These are phyloP conservation scores for Spodoptera littoralis DNA, from an alignment of 2,888 invertebrate species.

Conservation along the genomic window DNA sequence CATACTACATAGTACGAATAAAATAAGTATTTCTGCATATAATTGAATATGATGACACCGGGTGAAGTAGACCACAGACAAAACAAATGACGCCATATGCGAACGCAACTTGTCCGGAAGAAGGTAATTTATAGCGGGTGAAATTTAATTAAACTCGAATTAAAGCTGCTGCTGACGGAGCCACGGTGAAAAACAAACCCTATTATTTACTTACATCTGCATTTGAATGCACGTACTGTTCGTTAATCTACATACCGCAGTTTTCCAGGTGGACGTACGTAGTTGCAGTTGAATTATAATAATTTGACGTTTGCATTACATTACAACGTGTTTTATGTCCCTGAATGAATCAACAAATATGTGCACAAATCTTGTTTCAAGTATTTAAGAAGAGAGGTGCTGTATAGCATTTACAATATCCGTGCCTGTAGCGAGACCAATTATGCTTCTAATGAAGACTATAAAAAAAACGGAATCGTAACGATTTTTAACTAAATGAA, in stretches of 20 bases:
- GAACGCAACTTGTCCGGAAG: constrained; percentile 64
- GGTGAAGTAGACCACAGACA: constrained; percentile 44
- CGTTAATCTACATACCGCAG: constrained; percentile 17
- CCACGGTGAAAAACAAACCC: constrained; percentile 43
- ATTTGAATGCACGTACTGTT: constrained; percentile 26
- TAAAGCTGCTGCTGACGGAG: constrained; percentile 65
- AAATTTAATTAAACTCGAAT: constrained; percentile 75
- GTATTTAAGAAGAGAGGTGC: too few species aligned
- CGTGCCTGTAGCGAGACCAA: too few species aligned
- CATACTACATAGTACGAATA: not conserved
- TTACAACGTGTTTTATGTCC: not conserved
- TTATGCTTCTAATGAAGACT: too few species aligned
- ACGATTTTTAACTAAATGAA: too few species aligned
- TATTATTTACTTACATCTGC: constrained; percentile 41
- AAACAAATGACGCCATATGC: constrained; percentile 55
- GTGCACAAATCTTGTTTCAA: too few species aligned
- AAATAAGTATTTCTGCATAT: not conserved
- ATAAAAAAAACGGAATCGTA: too few species aligned
- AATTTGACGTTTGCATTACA: not conserved
- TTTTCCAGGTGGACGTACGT: constrained; percentile 6
- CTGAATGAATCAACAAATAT: too few species aligned
- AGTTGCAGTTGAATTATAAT: not conserved
- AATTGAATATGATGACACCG: constrained; percentile 1
- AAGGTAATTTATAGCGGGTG: constrained; percentile 69
- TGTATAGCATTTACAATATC: too few species aligned